Evolutionary conservation across 2,797 vertebrate species (phyloP).

Genomic region (Neomorphus geoffroyi): DNA sequence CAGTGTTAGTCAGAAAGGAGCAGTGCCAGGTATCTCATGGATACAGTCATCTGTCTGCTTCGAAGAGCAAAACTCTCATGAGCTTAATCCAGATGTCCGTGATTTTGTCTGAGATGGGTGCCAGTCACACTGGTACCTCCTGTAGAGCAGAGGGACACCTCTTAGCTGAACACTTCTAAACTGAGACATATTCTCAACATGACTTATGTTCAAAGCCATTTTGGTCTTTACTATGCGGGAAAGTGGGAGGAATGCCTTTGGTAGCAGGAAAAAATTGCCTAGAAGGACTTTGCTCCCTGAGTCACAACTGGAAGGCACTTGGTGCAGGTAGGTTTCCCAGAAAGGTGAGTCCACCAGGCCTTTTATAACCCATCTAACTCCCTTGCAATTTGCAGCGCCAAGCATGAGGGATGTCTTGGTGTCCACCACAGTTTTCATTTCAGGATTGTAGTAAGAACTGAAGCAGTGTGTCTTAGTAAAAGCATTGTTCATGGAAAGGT

Average conservation of each 20-base stretch:
- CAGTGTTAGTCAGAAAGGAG: neutral
- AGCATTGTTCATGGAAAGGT: neutral
- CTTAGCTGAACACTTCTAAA: neutral
- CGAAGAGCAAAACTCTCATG: neutral
- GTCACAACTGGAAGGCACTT: neutral
- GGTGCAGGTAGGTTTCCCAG: neutral
- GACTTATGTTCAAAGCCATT: neutral
- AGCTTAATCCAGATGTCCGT: neutral
- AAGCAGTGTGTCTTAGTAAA: neutral
- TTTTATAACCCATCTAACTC: neutral
- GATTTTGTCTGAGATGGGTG: neutral
- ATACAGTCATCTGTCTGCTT: neutral
- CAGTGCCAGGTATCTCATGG: neutral
- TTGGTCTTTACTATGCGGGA: neutral
- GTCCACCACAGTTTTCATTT: neutral
- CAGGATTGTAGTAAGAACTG: accelerated
- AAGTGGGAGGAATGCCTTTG: neutral
- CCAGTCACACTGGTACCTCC: no score
- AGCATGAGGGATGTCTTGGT: neutral
- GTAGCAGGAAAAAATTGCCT: neutral
- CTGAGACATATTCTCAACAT: neutral
- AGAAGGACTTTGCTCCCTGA: neutral
- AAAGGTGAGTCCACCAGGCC: neutral
- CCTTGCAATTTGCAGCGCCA: neutral
- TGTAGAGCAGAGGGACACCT: neutral